A percentile compares a stretch with the other conserved stretches of the same genome.
These are phyloP conservation scores for Leptestheria dahalacensis DNA, from an alignment of 1,140 invertebrate genomes.

Conservation along the genomic window DNA sequence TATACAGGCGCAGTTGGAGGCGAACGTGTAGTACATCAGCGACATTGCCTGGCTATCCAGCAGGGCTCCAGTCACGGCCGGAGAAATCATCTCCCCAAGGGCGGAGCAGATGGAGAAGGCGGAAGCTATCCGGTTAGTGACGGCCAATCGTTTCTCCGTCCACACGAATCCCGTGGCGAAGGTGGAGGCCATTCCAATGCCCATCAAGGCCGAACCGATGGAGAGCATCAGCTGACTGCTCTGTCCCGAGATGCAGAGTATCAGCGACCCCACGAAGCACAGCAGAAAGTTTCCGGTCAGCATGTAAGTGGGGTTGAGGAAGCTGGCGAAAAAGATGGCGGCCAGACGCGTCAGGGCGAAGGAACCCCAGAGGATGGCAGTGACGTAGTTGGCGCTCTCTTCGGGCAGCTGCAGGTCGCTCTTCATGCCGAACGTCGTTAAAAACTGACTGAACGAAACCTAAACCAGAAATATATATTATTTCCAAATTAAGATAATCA, in stretches of 20 bases:
- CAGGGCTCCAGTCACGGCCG: slow-evolving; percentile 18
- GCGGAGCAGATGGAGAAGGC: slow-evolving; percentile 33
- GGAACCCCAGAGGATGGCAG: slow-evolving; percentile 34
- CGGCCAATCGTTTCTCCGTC: slow-evolving; percentile 32
- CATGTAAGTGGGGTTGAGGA: slow-evolving; percentile 27
- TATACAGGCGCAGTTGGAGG: neutral
- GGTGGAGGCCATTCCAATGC: slow-evolving; percentile 34
- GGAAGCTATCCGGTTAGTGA: slow-evolving; percentile 33
- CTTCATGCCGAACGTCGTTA: slow-evolving; percentile 28
- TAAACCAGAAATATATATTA: slow-evolving; percentile 19
- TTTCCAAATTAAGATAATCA: no score
- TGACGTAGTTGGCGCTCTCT: slow-evolving; percentile 27
- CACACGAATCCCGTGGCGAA: slow-evolving; percentile 34
- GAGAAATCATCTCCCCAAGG: slow-evolving; percentile 33
- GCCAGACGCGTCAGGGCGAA: slow-evolving; percentile 31
- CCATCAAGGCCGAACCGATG: slow-evolving; percentile 26
- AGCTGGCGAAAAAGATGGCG: slow-evolving; percentile 30
- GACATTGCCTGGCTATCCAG: neutral
- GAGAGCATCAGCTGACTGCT: slow-evolving; percentile 24
- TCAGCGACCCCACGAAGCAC: slow-evolving; percentile 26
- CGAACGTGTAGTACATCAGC: neutral
- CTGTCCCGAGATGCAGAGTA: slow-evolving; percentile 27
- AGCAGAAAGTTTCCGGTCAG: slow-evolving; percentile 27
- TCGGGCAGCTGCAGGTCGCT: slow-evolving; percentile 24
- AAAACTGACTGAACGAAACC: slow-evolving; percentile 33